Conservation (phyloP, 2,113 vertebrate species). For the Epinephelus fuscoguttatus region DNA sequence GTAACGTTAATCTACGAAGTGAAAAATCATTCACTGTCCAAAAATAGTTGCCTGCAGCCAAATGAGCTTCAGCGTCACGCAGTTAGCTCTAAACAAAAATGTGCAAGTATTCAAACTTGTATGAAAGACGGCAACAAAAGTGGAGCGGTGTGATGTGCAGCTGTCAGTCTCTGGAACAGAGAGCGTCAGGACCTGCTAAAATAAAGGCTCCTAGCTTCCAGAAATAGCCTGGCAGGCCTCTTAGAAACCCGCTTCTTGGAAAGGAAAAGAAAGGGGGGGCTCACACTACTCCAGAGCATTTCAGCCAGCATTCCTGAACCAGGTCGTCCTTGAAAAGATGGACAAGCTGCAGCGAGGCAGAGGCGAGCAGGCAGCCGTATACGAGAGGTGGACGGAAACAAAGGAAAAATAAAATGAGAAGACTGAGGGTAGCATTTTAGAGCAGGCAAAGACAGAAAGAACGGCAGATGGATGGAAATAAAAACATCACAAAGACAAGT, state of each 20-base stretch:
- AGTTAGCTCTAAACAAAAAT: background rate
- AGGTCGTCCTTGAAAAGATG: conserved; percentile 58
- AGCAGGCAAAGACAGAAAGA: background rate
- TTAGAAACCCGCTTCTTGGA: conserved; percentile 31
- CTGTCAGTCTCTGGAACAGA: conserved; percentile 18
- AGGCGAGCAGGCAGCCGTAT: conserved; percentile 24
- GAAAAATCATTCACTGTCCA: background rate
- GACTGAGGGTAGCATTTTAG: conserved; percentile 1
- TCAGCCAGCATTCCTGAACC: conserved; percentile 29
- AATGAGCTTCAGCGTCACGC: background rate
- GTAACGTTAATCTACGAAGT: background rate
- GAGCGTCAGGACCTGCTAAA: background rate
- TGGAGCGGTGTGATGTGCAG: background rate
- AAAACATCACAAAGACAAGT: conserved; percentile 16
- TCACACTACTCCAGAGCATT: conserved; percentile 19
- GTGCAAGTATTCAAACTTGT: background rate
- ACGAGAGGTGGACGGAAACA: conserved; percentile 30
- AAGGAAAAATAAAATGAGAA: conserved; percentile 14
- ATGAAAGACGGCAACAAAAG: background rate
- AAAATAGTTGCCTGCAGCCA: background rate
- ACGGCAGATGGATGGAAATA: background rate
- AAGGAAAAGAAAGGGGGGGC: background rate
- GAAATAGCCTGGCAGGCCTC: conserved; percentile 38
- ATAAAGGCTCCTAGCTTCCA: conserved; percentile 28
- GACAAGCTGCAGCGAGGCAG: conserved; percentile 33